Evolutionary conservation across 2,888 invertebrate genomes (phyloP).

Genomic region (Plagodis pulveraria): DNA sequence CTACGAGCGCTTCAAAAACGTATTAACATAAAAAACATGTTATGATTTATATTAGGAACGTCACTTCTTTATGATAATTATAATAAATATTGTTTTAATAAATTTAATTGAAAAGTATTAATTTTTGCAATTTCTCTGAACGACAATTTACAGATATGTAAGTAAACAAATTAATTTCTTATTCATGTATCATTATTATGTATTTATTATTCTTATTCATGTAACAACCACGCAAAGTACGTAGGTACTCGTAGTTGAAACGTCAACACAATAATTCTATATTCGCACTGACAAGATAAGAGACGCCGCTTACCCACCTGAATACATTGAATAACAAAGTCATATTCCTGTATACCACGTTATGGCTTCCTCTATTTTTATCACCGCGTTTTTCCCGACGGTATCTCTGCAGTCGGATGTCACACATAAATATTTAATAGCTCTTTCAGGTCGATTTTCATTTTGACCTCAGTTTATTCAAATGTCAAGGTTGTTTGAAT

Average conservation of each 20-base stretch:
- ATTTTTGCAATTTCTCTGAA: no score
- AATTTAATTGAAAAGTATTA: no score
- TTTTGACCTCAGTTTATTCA: slow-evolving; percentile 11
- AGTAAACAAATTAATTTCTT: no score
- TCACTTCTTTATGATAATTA: no score
- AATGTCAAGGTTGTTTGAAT: slow-evolving; percentile 22
- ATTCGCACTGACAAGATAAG: slow-evolving; percentile 11
- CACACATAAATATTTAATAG: slow-evolving; percentile 28
- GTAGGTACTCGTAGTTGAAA: background rate
- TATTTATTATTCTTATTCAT: no score
- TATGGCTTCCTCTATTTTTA: slow-evolving; percentile 26
- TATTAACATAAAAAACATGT: no score
- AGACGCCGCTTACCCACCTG: slow-evolving; percentile 7
- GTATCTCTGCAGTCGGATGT: slow-evolving; percentile 26
- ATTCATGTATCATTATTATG: no score
- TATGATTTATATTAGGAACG: no score
- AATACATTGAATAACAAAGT: slow-evolving; percentile 19
- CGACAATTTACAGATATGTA: no score
- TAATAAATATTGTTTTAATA: no score
- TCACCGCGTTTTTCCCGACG: slow-evolving; percentile 17
- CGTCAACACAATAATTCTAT: background rate
- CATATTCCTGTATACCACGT: slow-evolving; percentile 5
- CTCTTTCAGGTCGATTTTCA: slow-evolving; percentile 16
- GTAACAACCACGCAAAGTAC: no score
- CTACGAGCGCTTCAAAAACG: no score